Percentiles rank a stretch among this genome's conserved stretches.
Conservation (phyloP, 2,797 vertebrate species). For the Oreochromis mossambicus region DNA sequence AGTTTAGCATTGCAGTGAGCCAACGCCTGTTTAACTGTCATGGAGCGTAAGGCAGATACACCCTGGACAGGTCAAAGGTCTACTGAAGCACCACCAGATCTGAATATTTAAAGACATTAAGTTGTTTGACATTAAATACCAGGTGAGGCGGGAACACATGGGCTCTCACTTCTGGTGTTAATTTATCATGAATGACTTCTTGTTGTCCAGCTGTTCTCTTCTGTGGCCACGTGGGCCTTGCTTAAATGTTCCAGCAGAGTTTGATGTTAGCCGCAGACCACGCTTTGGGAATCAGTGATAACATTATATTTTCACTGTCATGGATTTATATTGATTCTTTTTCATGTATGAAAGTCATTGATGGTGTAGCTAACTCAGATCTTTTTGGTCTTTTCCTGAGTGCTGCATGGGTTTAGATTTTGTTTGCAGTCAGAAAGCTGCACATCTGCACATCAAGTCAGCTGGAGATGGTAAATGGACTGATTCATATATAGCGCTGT, state of each 20-base stretch:
- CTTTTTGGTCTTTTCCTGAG: fast-evolving
- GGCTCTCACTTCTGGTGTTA: neutral
- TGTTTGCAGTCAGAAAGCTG: neutral
- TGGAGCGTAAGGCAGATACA: fast-evolving
- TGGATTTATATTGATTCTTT: neutral
- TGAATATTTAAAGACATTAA: neutral
- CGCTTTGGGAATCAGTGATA: neutral
- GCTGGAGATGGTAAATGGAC: neutral
- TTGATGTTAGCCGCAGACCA: fast-evolving
- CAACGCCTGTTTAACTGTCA: fast-evolving
- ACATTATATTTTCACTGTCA: neutral
- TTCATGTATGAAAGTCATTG: neutral
- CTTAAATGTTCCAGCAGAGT: neutral
- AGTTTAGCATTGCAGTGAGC: neutral
- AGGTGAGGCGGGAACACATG: neutral
- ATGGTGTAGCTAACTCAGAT: fast-evolving
- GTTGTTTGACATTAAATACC: neutral
- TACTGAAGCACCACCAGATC: fast-evolving
- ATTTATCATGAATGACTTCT: neutral
- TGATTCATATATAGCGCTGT: too few species aligned
- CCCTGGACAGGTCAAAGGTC: neutral
- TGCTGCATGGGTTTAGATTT: fast-evolving
- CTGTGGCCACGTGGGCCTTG: fast-evolving
- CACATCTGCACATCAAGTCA: neutral
- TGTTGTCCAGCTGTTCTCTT: neutral